Evolutionary conservation across 2,888 invertebrate species (phyloP).

Genomic region (Drosophila anomelani): DNA sequence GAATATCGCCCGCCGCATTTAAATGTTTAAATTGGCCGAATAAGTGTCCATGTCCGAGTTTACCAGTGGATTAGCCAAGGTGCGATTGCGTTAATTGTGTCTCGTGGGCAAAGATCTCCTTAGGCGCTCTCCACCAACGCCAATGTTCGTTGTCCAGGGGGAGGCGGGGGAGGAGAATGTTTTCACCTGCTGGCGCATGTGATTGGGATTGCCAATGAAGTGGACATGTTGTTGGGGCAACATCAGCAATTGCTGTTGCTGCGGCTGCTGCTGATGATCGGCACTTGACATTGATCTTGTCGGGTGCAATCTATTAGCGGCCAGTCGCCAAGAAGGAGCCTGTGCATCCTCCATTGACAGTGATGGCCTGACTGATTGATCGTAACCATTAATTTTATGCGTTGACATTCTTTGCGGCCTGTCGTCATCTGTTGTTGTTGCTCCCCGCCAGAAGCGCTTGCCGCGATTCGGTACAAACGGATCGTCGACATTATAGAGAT

Average conservation of each 20-base stretch:
- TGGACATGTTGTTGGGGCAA: slow-evolving; percentile 38
- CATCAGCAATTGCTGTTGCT: slow-evolving; percentile 36
- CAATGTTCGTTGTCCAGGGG: neutral
- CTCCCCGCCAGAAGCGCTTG: slow-evolving; percentile 53
- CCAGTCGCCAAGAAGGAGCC: slow-evolving; percentile 41
- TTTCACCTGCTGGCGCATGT: slow-evolving; percentile 74
- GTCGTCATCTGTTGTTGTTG: slow-evolving; percentile 48
- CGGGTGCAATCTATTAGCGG: slow-evolving; percentile 81
- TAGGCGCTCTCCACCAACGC: slow-evolving; percentile 37
- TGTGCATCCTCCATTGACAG: slow-evolving; percentile 60
- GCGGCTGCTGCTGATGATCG: slow-evolving; percentile 57
- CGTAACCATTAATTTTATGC: slow-evolving; percentile 82
- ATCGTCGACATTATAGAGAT: slow-evolving; percentile 83
- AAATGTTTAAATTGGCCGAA: slow-evolving; percentile 65
- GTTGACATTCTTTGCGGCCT: slow-evolving; percentile 77
- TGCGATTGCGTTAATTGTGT: slow-evolving; percentile 74
- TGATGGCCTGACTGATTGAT: slow-evolving; percentile 83
- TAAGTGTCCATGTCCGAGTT: slow-evolving; percentile 53
- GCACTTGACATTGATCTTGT: slow-evolving; percentile 80
- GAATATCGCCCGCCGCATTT: slow-evolving; percentile 58
- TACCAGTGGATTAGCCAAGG: slow-evolving; percentile 43
- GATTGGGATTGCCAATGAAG: slow-evolving; percentile 59
- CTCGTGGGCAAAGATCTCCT: slow-evolving; percentile 58
- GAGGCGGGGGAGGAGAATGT: slow-evolving; percentile 33
- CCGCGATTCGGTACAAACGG: slow-evolving; percentile 83